A percentile compares a stretch with the other conserved stretches of the same genome.
phyloP scores from a whole-genome alignment of 2,888 invertebrate genomes.

The Lysandra bellargus region DNA sequence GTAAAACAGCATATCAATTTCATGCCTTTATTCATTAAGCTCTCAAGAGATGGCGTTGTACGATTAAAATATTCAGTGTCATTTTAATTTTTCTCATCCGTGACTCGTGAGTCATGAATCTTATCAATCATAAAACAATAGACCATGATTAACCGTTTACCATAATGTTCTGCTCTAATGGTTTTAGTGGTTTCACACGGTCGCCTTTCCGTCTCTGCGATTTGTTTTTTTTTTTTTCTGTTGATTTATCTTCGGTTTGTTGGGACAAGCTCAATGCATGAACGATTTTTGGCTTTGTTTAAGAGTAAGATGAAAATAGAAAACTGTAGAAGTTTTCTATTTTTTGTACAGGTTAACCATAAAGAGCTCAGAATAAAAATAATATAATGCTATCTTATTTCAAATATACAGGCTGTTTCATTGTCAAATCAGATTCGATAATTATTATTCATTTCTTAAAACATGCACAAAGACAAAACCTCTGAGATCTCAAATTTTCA shows the following conservation, averaged over 20 bases:
- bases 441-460: no score
- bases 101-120: conserved; percentile 11
- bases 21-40: background rate
- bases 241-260: background rate
- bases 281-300: background rate
- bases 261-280: conserved; percentile 8
- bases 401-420: background rate
- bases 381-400: no score
- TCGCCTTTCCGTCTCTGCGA: conserved; percentile 37
- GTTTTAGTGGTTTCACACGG: conserved; percentile 40
- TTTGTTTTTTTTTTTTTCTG: conserved; percentile 9
- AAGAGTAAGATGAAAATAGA: background rate
- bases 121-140: conserved; percentile 32
- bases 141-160: conserved; percentile 30
- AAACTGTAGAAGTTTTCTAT: background rate
- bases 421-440: background rate
- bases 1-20: background rate
- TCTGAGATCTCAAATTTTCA: no score
- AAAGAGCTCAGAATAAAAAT: no score
- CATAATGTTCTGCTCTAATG: conserved; percentile 40
- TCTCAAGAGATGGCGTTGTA: conserved; percentile 7
- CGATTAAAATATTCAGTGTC: background rate
- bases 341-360: no score
- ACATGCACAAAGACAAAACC: no score
- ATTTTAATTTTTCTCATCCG: conserved; percentile 22